Base-by-base conservation (phyloP, 2,797 vertebrate species). In the Saxicola maurus region DNA sequence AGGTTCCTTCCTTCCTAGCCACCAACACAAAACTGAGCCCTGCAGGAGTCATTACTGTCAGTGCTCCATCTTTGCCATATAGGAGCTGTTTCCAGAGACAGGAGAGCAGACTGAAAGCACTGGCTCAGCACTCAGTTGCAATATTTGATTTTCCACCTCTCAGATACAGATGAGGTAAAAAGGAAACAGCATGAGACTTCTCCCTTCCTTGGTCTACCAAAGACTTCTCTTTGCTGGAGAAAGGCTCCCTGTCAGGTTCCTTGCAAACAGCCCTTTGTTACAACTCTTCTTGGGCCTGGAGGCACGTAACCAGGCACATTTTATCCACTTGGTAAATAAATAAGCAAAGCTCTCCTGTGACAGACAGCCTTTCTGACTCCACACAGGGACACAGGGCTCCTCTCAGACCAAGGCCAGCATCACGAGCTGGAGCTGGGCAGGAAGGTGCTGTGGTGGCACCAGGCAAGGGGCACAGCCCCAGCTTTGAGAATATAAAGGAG, bases 281-380 rank as follows among this genome's bases (percentile, higher is more conserved):
- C 37, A 56, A 81, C 65, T 57, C 67, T 25, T 69, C 37, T 17
- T 69, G 49, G 53, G 55, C 59, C 52, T 1, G 0, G 18, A 76
- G n/a, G 72, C 59, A 51, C 0, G 0, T 33, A 86, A 72, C 55
- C 23, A 17, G 31, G 37, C n/a, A 17, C 62, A 66, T 62, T 67
- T 89, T 48, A 83, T 45, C 60, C 28, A 31, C 23, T 48, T 77
- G 28, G n/a, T 79, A 92, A 92, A 91, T 64, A 88, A 82, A 88
- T 20, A 82, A 86, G 86, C 56, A 86, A 69, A 90, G 40, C 17
- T 20, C n/a, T 83, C 43, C 48, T 53, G 68, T 30, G 59, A 72
- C 1, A 3, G 55, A 33, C 0, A 0, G 66, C 37, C 68, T 10
- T 87, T 72, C 67, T 6, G 4, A 69, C 35, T 67, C 21, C 3